Evolutionary conservation across 2,797 vertebrate genomes (phyloP), one percentile per base, ranked within the genome.

Genomic region (Sarcoramphus papa): DNA sequence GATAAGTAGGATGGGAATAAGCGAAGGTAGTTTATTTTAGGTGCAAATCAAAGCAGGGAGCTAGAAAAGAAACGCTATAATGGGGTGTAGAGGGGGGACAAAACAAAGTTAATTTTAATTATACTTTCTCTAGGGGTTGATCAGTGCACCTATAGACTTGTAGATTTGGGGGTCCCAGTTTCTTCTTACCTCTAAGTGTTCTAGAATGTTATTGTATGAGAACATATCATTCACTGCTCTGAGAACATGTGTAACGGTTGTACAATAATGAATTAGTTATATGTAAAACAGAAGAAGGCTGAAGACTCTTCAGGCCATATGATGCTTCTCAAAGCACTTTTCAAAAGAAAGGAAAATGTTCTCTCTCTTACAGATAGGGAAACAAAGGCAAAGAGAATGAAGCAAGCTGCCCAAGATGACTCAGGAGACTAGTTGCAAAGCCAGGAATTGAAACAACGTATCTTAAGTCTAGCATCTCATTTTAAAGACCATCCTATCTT

Each of bases 51-150:
- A 78, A 85, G n/a, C 16, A 80, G n/a, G n/a, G 33, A 78, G 28
- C 4, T 69, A 22, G 31, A 78, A 57, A 76, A 85, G 2, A 53
- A 54, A 54, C 59, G 7, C 2, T 56, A 18, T 22, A 37, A 60
- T 23, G 30, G 12, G 4, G 2, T 14, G 7, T 24, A 8, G 5
- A 7, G 3, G 1, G 17, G 28, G 10, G 1, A 24, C 3, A 53
- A 79, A 79, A 62, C 2, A 72, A 68, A 95, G 6, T 3, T 68
- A 8, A 57, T 68, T 78, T 81, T 33, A 54, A 70, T 80, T 33
- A 43, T 35, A 45, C 6, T 41, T 85, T 59, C 33, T 70, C 35
- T 28, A 76, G 27, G 12, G 5, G 10, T 15, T 37, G 14, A 24
- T 60, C 33, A 75, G 22, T 51, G 12, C 62, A 81, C 12, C 35